Percentiles rank a stretch among this genome's conserved stretches.
Conservation (phyloP, 2,113 vertebrate genomes). For the Microcebus murinus region DNA sequence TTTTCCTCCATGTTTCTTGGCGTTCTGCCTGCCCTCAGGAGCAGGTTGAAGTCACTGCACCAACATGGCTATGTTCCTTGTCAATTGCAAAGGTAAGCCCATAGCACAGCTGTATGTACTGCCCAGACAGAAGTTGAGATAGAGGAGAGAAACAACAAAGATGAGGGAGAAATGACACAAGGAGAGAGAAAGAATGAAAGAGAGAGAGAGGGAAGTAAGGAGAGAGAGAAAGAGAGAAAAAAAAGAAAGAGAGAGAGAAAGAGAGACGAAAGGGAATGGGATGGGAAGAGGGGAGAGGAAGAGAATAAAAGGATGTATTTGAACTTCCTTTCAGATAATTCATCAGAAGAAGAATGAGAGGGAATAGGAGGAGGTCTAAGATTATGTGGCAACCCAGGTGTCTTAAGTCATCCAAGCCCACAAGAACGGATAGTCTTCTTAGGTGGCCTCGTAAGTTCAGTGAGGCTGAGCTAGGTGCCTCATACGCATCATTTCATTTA, state of each 20-base stretch:
- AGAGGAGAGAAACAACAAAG: not conserved
- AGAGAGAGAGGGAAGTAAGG: not conserved
- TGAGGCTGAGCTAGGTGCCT: not conserved
- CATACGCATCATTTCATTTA: not conserved
- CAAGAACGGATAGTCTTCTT: not conserved
- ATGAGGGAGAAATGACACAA: not conserved
- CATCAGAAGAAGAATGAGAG: not conserved
- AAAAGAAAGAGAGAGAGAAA: rapidly evolving
- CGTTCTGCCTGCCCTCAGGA: not conserved
- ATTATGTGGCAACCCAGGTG: rapidly evolving
- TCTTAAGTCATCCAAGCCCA: not conserved
- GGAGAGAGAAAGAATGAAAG: rapidly evolving
- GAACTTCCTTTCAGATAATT: too few species aligned
- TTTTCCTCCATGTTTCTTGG: not conserved
- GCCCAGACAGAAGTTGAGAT: not conserved
- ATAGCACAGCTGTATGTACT: not conserved
- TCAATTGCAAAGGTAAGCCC: not conserved
- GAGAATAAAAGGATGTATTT: too few species aligned
- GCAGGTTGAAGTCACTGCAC: not conserved
- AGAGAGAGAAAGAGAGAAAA: not conserved
- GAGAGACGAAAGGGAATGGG: not conserved
- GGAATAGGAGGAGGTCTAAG: not conserved
- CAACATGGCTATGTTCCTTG: not conserved
- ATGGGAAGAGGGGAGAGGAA: too few species aligned
- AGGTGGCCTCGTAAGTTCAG: not conserved